Conservation (phyloP, 2,113 vertebrate genomes). For the Gavia stellata region DNA sequence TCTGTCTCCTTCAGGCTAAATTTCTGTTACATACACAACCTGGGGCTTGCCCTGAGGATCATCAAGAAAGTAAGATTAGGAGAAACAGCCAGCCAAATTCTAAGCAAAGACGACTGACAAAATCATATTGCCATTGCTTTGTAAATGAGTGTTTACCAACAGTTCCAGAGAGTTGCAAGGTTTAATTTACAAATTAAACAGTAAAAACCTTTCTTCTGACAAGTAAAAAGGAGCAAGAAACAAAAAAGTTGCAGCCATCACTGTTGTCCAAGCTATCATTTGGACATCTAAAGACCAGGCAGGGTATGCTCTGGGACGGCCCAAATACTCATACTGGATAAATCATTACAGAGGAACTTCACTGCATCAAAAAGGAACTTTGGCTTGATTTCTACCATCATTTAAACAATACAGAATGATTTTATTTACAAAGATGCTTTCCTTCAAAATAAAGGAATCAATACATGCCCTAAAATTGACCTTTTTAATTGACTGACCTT, state of each 20-base stretch:
- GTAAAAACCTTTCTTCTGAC: background rate
- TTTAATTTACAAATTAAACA: background rate
- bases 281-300: background rate
- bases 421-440: background rate
- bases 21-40: accelerated
- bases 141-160: background rate
- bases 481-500: background rate
- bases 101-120: background rate
- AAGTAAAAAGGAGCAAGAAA: background rate
- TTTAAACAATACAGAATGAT: background rate
- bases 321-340: background rate
- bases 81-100: background rate
- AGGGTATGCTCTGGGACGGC: background rate
- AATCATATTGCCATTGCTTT: background rate
- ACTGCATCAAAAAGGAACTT: background rate
- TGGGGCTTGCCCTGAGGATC: background rate
- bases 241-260: background rate
- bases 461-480: background rate
- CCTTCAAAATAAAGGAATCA: background rate
- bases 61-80: background rate
- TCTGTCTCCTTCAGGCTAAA: background rate
- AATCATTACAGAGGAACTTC: background rate
- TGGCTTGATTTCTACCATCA: background rate
- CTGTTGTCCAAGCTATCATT: background rate
- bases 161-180: background rate